A percentile compares a stretch with the other conserved stretches of the same genome.
Conservation (phyloP, 2,113 vertebrate genomes). For the Lasiurus borealis region DNA sequence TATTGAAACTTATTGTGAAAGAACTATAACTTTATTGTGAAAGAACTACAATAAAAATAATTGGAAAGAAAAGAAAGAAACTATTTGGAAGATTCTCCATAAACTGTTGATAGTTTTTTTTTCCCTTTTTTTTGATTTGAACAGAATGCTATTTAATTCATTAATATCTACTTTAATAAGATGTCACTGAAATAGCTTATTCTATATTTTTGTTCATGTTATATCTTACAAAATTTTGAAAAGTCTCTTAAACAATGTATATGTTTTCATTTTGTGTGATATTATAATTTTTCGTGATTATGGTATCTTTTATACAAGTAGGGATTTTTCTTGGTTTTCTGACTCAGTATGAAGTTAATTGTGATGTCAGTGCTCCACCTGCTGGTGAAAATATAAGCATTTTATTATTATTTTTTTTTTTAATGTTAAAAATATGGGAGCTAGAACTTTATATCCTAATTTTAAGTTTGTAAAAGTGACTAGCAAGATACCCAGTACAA, state of each 20-base stretch:
- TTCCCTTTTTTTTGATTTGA: not conserved
- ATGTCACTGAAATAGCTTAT: not conserved
- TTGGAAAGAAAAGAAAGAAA: not conserved
- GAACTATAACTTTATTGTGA: not conserved
- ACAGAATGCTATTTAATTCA: not conserved
- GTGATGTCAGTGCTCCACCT: slow-evolving; percentile 52
- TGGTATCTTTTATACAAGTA: not conserved
- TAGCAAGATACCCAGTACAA: not conserved
- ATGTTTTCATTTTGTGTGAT: not conserved
- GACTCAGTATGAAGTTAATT: not conserved
- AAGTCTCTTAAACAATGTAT: not conserved
- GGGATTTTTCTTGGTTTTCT: not conserved
- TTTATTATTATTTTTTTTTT: not conserved
- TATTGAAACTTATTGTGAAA: not conserved
- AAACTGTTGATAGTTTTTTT: not conserved
- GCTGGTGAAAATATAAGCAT: slow-evolving; percentile 3
- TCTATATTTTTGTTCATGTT: not conserved
- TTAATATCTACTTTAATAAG: not conserved
- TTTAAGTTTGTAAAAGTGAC: not conserved
- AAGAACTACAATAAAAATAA: not conserved
- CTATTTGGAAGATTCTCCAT: not conserved
- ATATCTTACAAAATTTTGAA: not conserved
- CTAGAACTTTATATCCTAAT: not conserved
- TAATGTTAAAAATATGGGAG: not conserved
- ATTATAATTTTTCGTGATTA: not conserved